Percentiles rank a stretch among this genome's conserved stretches.
phyloP scores from a whole-genome alignment of 2,797 vertebrate species.

The Otolemur crassicaudatus region DNA sequence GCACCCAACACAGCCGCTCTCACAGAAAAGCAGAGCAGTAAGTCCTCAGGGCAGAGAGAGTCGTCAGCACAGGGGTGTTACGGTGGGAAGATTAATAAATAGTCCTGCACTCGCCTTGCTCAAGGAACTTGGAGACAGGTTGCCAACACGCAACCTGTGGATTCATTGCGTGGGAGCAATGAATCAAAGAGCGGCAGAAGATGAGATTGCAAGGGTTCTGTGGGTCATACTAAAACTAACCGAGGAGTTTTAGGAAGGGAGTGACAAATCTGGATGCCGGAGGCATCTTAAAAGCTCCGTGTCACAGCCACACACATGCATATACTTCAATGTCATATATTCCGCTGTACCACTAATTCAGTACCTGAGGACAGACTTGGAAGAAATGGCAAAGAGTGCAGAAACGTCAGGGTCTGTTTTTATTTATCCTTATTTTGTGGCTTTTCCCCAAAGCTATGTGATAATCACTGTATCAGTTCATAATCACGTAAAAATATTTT shows the following conservation, averaged over 20 bases:
- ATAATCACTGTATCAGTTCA: not conserved
- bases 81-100: not conserved
- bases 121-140: not conserved
- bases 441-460: not conserved
- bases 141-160: not conserved
- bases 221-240: not conserved
- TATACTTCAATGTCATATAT: not conserved
- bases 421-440: not conserved
- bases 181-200: not conserved
- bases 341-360: not conserved
- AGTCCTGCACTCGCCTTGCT: not conserved
- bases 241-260: not conserved
- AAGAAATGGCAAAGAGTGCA: not conserved
- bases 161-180: not conserved
- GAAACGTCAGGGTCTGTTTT: conserved; percentile 3
- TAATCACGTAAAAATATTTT: conserved; percentile 60
- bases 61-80: not conserved
- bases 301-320: not conserved
- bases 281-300: not conserved
- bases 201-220: accelerated
- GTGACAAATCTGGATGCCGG: not conserved
- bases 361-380: not conserved
- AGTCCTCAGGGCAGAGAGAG: not conserved
- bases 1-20: not conserved
- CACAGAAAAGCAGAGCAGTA: not conserved